Conservation (phyloP, 2,113 vertebrate species). For the Rhabdornis inornatus region DNA sequence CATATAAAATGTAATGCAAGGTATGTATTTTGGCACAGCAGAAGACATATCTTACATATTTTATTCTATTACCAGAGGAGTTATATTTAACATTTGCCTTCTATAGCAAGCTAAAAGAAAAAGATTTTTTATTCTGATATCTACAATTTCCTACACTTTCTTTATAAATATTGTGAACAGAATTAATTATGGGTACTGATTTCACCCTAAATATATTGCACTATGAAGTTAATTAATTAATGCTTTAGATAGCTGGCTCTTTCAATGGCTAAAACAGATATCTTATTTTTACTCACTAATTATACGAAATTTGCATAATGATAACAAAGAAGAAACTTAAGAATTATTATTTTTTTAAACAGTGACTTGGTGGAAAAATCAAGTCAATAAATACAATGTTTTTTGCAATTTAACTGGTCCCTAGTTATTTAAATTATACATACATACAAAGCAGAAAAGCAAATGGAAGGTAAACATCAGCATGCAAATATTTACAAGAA, state of each 20-base stretch:
- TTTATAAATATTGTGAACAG: not conserved
- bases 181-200: not conserved
- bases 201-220: not conserved
- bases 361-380: not conserved
- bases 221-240: not conserved
- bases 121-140: not conserved
- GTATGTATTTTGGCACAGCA: not conserved
- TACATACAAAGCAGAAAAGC: not conserved
- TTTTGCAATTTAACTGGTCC: not conserved
- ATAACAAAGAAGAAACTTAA: not conserved
- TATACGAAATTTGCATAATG: not conserved
- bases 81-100: not conserved
- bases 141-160: not conserved
- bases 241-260: not conserved
- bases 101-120: not conserved
- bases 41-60: not conserved
- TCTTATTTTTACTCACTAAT: constrained; percentile 14
- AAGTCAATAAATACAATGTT: not conserved
- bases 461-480: not conserved
- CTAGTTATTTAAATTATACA: not conserved
- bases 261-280: not conserved
- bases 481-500: not conserved
- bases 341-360: not conserved
- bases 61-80: not conserved
- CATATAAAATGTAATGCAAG: not conserved